phyloP scores from a whole-genome alignment of 2,797 vertebrate genomes.

The Paguma larvata region DNA sequence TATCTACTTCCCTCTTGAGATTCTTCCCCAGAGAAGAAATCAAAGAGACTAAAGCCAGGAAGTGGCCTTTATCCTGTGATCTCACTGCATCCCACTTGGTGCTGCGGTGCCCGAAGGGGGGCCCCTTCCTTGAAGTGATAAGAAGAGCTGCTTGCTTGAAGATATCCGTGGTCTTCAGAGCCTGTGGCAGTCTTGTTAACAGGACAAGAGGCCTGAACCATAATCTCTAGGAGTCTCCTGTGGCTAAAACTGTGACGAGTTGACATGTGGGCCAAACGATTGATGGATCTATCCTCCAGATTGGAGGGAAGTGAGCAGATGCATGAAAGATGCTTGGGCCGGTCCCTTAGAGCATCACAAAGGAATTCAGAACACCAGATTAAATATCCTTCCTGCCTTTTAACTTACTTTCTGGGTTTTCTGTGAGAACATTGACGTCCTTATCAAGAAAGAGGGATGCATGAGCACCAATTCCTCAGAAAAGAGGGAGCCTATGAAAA shows the following conservation, averaged over 20 bases:
- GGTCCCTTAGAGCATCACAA: background rate
- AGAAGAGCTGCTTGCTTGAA: slow-evolving; percentile 52
- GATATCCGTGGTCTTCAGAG: slow-evolving; percentile 19
- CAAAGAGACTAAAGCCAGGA: slow-evolving; percentile 78
- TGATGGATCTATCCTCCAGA: background rate
- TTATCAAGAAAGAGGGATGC: slow-evolving; percentile 25
- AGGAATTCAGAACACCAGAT: slow-evolving; percentile 10
- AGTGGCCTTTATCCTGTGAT: slow-evolving; percentile 72
- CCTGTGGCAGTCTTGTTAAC: slow-evolving; percentile 33
- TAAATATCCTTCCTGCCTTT: slow-evolving; percentile 27
- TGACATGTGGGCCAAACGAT: background rate
- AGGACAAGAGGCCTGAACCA: background rate
- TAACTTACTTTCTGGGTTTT: background rate
- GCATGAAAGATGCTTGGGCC: background rate
- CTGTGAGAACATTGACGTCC: background rate
- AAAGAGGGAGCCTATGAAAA: background rate
- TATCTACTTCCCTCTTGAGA: slow-evolving; percentile 68
- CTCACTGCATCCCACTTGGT: slow-evolving; percentile 29
- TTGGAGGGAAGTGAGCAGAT: background rate
- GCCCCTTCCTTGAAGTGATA: slow-evolving; percentile 69
- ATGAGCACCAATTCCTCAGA: background rate
- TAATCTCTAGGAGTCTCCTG: slow-evolving; percentile 52
- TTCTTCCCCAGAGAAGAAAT: slow-evolving; percentile 66
- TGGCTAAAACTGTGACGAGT: background rate
- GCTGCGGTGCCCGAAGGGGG: slow-evolving; percentile 50